phyloP scores from a whole-genome alignment of 2,113 vertebrate species.

The Tapirus terrestris region DNA sequence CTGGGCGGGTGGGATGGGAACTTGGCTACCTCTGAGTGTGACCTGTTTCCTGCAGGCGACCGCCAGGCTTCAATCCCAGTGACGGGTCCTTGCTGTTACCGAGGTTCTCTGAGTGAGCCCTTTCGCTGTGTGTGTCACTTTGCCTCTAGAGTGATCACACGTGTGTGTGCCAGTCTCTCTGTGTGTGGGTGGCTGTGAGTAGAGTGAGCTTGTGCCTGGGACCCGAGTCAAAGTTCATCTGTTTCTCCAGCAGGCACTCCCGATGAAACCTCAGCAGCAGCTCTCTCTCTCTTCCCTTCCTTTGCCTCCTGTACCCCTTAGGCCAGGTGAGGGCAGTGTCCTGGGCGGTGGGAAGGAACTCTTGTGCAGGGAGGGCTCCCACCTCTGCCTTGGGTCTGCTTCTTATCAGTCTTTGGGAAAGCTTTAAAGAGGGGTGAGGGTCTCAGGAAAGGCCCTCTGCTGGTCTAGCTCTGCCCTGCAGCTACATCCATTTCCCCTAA shows the following conservation, averaged over 20 bases:
- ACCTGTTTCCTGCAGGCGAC: not conserved
- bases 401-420: not conserved
- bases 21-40: not conserved
- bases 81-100: not conserved
- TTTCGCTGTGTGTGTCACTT: not conserved
- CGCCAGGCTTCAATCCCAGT: not conserved
- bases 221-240: not conserved
- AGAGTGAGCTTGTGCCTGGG: not conserved
- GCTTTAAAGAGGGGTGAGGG: too few relatives aligned
- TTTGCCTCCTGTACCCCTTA: not conserved
- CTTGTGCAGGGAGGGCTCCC: not conserved
- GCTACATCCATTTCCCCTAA: not conserved
- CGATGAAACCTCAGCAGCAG: constrained; percentile 60
- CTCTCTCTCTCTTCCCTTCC: not conserved
- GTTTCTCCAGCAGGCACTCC: constrained; percentile 5
- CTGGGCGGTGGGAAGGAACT: not conserved
- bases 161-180: not conserved
- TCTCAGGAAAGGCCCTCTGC: not conserved
- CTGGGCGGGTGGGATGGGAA: not conserved
- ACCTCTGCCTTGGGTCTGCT: not conserved
- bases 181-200: not conserved
- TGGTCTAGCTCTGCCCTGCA: not conserved
- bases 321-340: constrained; percentile 54
- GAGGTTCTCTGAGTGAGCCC: not conserved
- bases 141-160: not conserved